Percentiles rank a stretch among this genome's conserved stretches.
Conservation (phyloP, 1,140 invertebrate species). For the Kradibia gibbosae region DNA sequence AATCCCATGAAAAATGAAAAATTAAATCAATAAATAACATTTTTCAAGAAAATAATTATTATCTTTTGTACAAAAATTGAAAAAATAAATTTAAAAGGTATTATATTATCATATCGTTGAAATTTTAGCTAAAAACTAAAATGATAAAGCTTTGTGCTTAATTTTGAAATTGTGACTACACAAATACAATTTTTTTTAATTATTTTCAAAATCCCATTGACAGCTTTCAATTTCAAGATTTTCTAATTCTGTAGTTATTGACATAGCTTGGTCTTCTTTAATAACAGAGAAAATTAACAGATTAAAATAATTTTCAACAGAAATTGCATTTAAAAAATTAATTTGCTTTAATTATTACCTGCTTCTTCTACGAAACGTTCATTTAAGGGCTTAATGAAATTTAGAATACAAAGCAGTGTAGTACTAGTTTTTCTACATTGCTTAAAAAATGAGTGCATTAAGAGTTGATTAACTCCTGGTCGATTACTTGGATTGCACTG, state of each 20-base stretch:
- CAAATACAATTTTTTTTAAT: too few species aligned
- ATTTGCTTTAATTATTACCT: constrained; percentile 57
- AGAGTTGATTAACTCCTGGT: constrained; percentile 77
- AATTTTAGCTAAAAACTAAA: too few species aligned
- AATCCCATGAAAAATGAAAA: too few species aligned
- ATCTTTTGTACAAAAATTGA: neutral
- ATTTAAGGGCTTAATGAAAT: constrained; percentile 73
- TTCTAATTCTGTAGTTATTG: constrained; percentile 63
- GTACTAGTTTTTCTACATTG: constrained; percentile 69
- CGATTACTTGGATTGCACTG: constrained; percentile 78
- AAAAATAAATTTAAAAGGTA: neutral
- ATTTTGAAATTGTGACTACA: neutral
- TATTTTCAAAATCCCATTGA: constrained; percentile 72
- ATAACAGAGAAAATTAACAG: constrained; percentile 39
- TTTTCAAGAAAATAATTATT: too few species aligned
- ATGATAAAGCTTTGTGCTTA: neutral
- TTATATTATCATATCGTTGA: too few species aligned
- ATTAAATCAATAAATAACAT: too few species aligned
- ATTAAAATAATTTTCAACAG: neutral
- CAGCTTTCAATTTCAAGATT: constrained; percentile 67
- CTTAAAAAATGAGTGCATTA: constrained; percentile 85
- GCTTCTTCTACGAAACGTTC: constrained; percentile 67
- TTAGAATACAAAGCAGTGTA: constrained; percentile 71
- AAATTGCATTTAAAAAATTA: constrained; percentile 14
- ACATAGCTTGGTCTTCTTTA: constrained; percentile 64